Evolutionary conservation across 2,888 invertebrate species (phyloP).

Genomic region (Apamea crenata): DNA sequence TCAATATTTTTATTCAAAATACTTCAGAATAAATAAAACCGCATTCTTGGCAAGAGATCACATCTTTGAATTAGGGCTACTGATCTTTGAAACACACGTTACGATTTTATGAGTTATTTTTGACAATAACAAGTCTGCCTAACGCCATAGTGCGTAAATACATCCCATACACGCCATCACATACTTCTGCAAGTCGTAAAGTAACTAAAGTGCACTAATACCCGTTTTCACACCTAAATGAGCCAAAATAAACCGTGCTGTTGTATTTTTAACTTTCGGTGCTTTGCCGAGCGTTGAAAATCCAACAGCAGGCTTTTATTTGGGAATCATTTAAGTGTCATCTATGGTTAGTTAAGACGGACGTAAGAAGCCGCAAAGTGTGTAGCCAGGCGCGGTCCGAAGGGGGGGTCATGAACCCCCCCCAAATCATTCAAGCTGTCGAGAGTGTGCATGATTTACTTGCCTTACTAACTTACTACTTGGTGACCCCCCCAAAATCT

Average conservation of each 20-base stretch:
- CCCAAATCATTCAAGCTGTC: too few species aligned
- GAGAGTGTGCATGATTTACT: too few species aligned
- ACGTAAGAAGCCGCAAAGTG: too few species aligned
- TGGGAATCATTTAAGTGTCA: neutral
- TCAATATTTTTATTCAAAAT: constrained; percentile 1
- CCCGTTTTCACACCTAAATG: neutral
- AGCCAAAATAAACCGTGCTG: neutral
- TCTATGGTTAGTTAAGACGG: neutral
- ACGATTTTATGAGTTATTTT: neutral
- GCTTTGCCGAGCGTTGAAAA: accelerated
- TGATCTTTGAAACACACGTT: neutral
- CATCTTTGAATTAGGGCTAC: neutral
- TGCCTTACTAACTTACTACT: too few species aligned
- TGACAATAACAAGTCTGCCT: neutral
- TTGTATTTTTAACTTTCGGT: neutral
- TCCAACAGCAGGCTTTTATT: neutral
- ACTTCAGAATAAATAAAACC: constrained; percentile 15
- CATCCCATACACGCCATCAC: neutral
- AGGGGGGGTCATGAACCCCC: too few species aligned
- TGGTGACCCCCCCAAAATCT: too few species aligned
- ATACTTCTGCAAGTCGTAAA: neutral
- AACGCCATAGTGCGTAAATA: neutral
- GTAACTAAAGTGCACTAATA: neutral
- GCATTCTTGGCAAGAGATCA: constrained; percentile 26
- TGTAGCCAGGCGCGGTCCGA: too few species aligned